Evolutionary conservation across 2,888 invertebrate species (phyloP).

Genomic region (Diloba caeruleocephala): DNA sequence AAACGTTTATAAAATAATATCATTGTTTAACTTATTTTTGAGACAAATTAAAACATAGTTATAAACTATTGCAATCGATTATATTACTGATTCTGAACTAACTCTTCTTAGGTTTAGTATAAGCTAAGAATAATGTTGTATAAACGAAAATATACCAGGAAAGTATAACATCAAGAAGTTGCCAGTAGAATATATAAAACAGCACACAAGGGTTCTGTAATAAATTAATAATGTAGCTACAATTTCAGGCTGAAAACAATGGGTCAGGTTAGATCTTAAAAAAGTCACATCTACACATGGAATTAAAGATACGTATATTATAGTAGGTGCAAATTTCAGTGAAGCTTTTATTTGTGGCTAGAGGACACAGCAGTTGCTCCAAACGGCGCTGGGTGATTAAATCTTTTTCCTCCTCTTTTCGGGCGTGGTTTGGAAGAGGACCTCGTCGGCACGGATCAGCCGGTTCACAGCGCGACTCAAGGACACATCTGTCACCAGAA

Average conservation of each 20-base stretch:
- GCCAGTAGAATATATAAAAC: too few species aligned
- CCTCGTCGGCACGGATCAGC: conserved; percentile 84
- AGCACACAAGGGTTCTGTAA: too few species aligned
- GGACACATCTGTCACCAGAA: conserved; percentile 83
- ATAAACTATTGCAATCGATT: too few species aligned
- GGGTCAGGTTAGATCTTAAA: too few species aligned
- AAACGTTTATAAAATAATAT: too few species aligned
- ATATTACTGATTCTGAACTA: too few species aligned
- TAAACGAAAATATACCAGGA: conserved; percentile 4
- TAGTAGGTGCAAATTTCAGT: not conserved
- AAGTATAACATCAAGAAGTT: conserved; percentile 1
- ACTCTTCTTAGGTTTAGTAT: too few species aligned
- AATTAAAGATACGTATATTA: not conserved
- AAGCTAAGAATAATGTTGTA: too few species aligned
- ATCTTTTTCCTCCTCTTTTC: conserved; percentile 87
- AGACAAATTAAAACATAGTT: too few species aligned
- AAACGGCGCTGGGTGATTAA: conserved; percentile 59
- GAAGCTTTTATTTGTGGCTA: conserved; percentile 13
- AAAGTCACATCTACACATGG: not conserved
- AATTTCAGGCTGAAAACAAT: too few species aligned
- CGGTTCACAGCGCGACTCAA: conserved; percentile 86
- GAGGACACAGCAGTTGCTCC: conserved; percentile 27
- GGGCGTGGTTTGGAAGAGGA: conserved; percentile 81
- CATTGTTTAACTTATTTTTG: too few species aligned
- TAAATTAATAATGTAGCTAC: too few species aligned